Percentiles rank a stretch among this genome's conserved stretches.
Evolutionary conservation across 1,140 invertebrate genomes (phyloP).

Genomic region (Macrosteles quadrilineatus): DNA sequence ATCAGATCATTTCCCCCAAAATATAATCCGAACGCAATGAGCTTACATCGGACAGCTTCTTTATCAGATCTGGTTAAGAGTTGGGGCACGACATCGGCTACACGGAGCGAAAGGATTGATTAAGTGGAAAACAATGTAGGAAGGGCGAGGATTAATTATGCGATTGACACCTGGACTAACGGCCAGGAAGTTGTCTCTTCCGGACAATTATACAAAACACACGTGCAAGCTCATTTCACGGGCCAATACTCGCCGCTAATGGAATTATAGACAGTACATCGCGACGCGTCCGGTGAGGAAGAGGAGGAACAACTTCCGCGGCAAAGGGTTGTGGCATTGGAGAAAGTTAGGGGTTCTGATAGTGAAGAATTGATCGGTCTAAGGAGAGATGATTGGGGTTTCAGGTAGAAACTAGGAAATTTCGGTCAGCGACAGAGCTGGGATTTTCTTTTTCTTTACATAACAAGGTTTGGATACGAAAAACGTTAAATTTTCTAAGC

Average conservation of each 20-base stretch:
- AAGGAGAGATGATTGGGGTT: too few species aligned
- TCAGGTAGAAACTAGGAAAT: too few species aligned
- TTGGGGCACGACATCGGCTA: background rate
- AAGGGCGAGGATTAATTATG: slow-evolving; percentile 13
- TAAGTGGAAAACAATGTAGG: background rate
- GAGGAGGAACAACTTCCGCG: too few species aligned
- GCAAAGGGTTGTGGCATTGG: too few species aligned
- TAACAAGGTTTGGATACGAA: too few species aligned
- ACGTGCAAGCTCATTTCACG: slow-evolving; percentile 19
- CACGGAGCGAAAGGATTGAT: background rate
- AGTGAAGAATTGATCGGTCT: too few species aligned
- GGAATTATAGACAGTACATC: slow-evolving; percentile 9
- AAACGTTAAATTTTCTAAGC: too few species aligned
- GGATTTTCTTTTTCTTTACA: too few species aligned
- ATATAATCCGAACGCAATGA: background rate
- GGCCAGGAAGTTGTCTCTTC: slow-evolving; percentile 12
- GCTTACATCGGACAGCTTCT: background rate
- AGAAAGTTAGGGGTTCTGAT: too few species aligned
- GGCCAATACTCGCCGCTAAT: slow-evolving; percentile 8
- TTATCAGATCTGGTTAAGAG: slow-evolving; percentile 1
- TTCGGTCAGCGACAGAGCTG: too few species aligned
- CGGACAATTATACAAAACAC: slow-evolving; percentile 15
- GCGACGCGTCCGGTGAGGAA: too few species aligned
- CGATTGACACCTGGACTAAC: slow-evolving; percentile 19
- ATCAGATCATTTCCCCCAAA: too few species aligned